These are phyloP conservation scores for Acrocera orbiculus DNA, from an alignment of 2,888 invertebrate species.

Conservation along the genomic window DNA sequence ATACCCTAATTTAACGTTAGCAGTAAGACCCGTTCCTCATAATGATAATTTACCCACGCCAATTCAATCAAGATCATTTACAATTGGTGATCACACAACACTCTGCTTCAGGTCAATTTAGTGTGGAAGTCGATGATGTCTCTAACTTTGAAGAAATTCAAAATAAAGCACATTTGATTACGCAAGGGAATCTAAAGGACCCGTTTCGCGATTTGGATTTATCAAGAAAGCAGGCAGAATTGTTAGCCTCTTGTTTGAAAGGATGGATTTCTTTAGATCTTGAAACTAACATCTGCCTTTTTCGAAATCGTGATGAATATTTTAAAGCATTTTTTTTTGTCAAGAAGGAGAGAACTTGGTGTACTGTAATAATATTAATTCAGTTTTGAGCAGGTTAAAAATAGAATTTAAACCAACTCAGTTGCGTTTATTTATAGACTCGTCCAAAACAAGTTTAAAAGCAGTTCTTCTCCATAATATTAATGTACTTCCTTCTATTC, in stretches of 20 bases:
- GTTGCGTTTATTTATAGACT: no score
- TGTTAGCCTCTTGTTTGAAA: conserved; percentile 5
- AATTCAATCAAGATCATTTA: conserved; percentile 2
- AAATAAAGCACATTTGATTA: conserved; percentile 4
- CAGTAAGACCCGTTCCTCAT: conserved; percentile 3
- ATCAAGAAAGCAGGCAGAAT: conserved; percentile 7
- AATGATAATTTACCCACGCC: conserved; percentile 4
- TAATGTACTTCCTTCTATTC: no score
- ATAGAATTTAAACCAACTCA: no score
- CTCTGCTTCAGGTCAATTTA: no score
- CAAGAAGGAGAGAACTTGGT: no score
- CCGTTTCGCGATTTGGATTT: conserved; percentile 6
- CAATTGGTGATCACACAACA: conserved; percentile 1
- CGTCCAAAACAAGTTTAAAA: no score
- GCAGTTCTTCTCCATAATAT: no score
- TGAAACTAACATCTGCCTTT: conserved; percentile 1
- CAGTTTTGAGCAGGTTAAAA: no score
- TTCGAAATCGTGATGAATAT: conserved; percentile 1
- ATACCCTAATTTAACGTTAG: conserved; percentile 6
- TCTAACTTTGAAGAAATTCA: conserved; percentile 5
- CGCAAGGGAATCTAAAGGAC: conserved; percentile 5
- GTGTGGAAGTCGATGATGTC: no score
- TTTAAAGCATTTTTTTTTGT: no score
- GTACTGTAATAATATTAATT: no score
- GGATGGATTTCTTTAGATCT: conserved; percentile 4